Percentiles rank a stretch among this genome's conserved stretches.
phyloP scores from a whole-genome alignment of 2,113 vertebrate genomes.

The Origma solitaria region DNA sequence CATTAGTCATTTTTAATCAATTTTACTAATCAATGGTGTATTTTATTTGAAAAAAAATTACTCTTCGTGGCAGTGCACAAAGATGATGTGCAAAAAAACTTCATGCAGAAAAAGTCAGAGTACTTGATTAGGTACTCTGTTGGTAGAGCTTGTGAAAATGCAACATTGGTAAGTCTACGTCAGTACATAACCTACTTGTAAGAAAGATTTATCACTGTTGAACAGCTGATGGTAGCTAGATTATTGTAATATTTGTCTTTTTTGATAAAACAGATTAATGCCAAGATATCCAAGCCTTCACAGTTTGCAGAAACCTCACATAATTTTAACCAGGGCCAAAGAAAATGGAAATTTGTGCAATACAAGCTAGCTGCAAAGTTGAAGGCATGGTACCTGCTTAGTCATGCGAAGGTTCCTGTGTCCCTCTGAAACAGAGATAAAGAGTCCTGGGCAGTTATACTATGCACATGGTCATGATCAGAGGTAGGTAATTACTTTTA shows the following conservation, averaged over 20 bases:
- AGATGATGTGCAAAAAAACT: background rate
- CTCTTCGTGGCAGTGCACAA: background rate
- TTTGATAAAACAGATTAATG: constrained; percentile 34
- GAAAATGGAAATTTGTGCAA: constrained; percentile 54
- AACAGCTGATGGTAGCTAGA: background rate
- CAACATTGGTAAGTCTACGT: background rate
- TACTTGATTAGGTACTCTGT: background rate
- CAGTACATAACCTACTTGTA: background rate
- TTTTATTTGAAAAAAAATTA: background rate
- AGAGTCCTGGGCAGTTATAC: constrained; percentile 72
- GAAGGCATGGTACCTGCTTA: constrained; percentile 86
- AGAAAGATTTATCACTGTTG: background rate
- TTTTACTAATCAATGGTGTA: background rate
- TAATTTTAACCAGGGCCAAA: constrained; percentile 53
- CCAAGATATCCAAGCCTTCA: constrained; percentile 65
- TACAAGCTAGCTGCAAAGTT: constrained; percentile 67
- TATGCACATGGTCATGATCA: constrained; percentile 30
- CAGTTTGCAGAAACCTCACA: constrained; percentile 67
- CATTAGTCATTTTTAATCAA: constrained; percentile 42
- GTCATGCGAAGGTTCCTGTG: constrained; percentile 92
- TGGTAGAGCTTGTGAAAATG: constrained; percentile 44
- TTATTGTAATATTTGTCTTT: constrained; percentile 43
- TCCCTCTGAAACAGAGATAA: constrained; percentile 95
- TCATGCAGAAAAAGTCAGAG: constrained; percentile 34
- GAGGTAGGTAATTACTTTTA: constrained; percentile 13